Evolutionary conservation across 2,888 invertebrate genomes (phyloP).

Genomic region (Tridacna crocea): DNA sequence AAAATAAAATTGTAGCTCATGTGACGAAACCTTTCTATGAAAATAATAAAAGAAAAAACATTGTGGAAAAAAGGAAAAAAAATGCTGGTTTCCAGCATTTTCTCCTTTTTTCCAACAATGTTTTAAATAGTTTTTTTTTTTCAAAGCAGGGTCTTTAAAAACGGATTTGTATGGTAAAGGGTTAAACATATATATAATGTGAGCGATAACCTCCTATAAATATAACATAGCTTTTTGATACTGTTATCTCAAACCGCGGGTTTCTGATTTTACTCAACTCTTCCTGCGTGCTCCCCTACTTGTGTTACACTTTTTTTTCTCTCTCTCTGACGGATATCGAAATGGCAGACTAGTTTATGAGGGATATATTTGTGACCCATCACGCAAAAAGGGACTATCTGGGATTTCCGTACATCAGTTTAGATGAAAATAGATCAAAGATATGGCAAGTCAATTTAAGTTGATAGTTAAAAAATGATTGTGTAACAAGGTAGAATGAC

Average conservation of each 20-base stretch:
- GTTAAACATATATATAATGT: constrained; percentile 41
- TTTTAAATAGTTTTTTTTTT: not conserved
- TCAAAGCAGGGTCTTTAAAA: not conserved
- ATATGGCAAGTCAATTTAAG: too few species aligned
- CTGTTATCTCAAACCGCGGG: constrained; percentile 35
- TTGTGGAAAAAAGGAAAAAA: not conserved
- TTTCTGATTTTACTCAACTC: constrained; percentile 50
- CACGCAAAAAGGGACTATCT: too few species aligned
- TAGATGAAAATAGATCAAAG: too few species aligned
- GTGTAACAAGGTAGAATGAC: too few species aligned
- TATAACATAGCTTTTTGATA: constrained; percentile 56
- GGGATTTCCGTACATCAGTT: too few species aligned
- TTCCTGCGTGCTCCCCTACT: not conserved
- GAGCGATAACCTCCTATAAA: constrained; percentile 59
- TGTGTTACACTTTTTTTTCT: not conserved
- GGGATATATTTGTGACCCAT: too few species aligned
- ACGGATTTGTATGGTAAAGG: not conserved
- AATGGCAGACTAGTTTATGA: too few species aligned
- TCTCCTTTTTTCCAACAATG: not conserved
- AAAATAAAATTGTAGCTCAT: too few species aligned
- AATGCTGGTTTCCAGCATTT: not conserved
- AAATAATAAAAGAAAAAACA: not conserved
- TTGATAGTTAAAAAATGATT: too few species aligned
- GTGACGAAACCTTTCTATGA: too few species aligned
- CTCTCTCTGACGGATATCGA: too few species aligned